Evolutionary conservation across 2,113 vertebrate species (phyloP), one percentile per base, ranked within the genome.

Genomic region (Cyanocitta stelleri): DNA sequence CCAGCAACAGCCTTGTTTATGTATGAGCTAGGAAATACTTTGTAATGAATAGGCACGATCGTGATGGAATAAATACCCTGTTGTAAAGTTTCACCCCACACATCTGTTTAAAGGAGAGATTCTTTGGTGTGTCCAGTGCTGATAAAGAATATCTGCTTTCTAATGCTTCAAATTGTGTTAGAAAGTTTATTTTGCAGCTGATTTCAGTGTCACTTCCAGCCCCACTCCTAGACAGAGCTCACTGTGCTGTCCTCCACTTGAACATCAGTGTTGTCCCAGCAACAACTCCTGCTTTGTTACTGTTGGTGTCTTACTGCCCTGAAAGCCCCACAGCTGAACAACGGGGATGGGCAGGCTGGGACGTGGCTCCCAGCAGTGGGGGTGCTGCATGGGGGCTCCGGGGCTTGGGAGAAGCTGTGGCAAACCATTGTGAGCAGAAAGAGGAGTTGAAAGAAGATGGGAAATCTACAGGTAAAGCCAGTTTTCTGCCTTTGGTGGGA

Each of bases 351-450:
- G 26, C 52, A 37, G 78, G 17, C 23, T 1, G 13, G 55, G 5
- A 52, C 0, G 0, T 5, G 16, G 33, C 11, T 79, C 23, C 29
- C 22, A 20, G 44, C 0, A 1, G 44, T 26, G 35, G 11, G 21
- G 6, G 7, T 3, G 13, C 49, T 54, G 32, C 23, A 1, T 1
- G 1, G 15, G 8, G 44, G 27, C 58, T 26, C n/a, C 2, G 7
- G 71, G 24, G 4, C n/a, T 69, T 0, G 1, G 64, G 33, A 39
- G 11, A 44, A 44, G 13, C 30, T 2, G 9, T 21, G n/a, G 18
- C 13, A 71, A 81, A 39, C 33, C 9, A 9, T 11, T 5, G 2
- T 4, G 13, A 35, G 46, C 49, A 39, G 52, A 14, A 56, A 58
- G 74, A 85, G 22, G 44, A 37, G 17, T 8, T 52, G 52, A 52